phyloP scores from a whole-genome alignment of 2,888 invertebrate genomes.

The Cosmorhoe ocellata region DNA sequence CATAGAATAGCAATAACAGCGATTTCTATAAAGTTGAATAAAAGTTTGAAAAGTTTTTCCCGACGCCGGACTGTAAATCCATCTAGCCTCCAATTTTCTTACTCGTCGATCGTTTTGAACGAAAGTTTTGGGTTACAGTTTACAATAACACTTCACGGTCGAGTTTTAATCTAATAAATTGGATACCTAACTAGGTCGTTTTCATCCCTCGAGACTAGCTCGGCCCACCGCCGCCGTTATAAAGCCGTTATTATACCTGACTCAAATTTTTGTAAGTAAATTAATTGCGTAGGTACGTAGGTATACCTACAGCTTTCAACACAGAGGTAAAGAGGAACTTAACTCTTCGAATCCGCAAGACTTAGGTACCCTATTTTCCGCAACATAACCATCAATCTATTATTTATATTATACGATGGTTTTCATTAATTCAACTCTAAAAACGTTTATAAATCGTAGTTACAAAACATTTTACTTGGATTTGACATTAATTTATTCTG shows the following conservation, averaged over 20 bases:
- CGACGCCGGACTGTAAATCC: background rate
- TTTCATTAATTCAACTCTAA: no score
- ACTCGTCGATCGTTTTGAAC: conserved; percentile 2
- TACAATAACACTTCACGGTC: conserved; percentile 13
- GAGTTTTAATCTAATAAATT: conserved; percentile 20
- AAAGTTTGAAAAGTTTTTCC: conserved; percentile 3
- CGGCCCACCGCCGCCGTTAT: conserved; percentile 8
- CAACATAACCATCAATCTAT: no score
- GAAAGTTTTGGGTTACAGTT: conserved; percentile 14
- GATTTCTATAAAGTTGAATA: conserved; percentile 7
- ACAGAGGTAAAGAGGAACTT: conserved; percentile 28
- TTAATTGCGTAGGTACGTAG: conserved; percentile 49
- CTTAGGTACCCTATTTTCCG: no score
- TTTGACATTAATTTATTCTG: no score
- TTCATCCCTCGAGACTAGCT: conserved; percentile 17
- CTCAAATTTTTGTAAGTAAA: conserved; percentile 41
- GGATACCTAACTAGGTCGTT: conserved; percentile 19
- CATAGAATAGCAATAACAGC: conserved; percentile 8
- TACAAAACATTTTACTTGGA: no score
- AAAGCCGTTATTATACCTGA: conserved; percentile 16
- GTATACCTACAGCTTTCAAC: conserved; percentile 48
- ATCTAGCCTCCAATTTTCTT: conserved; percentile 1
- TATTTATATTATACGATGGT: no score
- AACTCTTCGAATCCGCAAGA: no score
- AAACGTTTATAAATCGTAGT: no score